A percentile compares a stretch with the other conserved stretches of the same genome.
Conservation (phyloP, 2,888 invertebrate genomes). For the Trichopria drosophilae region DNA sequence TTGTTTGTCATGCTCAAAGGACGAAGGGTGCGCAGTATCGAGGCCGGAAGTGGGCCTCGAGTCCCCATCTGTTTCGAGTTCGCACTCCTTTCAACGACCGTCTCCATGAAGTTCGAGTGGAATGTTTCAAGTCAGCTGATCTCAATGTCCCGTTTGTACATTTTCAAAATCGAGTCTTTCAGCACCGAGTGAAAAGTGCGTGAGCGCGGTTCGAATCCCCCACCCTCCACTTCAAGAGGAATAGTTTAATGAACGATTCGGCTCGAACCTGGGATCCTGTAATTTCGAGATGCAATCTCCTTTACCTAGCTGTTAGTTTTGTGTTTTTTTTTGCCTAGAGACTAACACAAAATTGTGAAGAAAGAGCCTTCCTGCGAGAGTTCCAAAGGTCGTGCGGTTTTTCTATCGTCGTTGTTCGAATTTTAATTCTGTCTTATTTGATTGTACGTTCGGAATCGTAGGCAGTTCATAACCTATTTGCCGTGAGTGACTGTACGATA, state of each 20-base stretch:
- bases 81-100: slow-evolving; percentile 15
- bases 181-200: slow-evolving; percentile 6
- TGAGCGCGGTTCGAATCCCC: slow-evolving; percentile 10
- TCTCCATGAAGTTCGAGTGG: neutral
- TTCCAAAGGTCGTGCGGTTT: neutral
- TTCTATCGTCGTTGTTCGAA: slow-evolving; percentile 11
- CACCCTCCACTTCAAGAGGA: slow-evolving; percentile 1
- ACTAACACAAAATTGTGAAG: too few species aligned
- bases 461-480: slow-evolving; percentile 17
- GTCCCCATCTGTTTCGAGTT: slow-evolving; percentile 37
- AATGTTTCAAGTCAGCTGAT: slow-evolving; percentile 19
- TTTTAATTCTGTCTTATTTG: slow-evolving; percentile 11
- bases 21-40: slow-evolving; percentile 21
- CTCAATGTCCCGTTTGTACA: too few species aligned
- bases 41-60: slow-evolving; percentile 31
- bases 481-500: slow-evolving; percentile 34
- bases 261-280: slow-evolving; percentile 11
- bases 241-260: slow-evolving; percentile 5
- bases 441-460: slow-evolving; percentile 1
- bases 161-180: too few species aligned
- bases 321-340: too few species aligned
- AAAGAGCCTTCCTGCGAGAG: neutral
- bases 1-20: slow-evolving; percentile 23
- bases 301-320: too few species aligned
- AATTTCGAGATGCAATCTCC: too few species aligned